These are phyloP conservation scores for Sebastolobus altivelis DNA, from an alignment of 2,797 vertebrate genomes.

Conservation along the genomic window DNA sequence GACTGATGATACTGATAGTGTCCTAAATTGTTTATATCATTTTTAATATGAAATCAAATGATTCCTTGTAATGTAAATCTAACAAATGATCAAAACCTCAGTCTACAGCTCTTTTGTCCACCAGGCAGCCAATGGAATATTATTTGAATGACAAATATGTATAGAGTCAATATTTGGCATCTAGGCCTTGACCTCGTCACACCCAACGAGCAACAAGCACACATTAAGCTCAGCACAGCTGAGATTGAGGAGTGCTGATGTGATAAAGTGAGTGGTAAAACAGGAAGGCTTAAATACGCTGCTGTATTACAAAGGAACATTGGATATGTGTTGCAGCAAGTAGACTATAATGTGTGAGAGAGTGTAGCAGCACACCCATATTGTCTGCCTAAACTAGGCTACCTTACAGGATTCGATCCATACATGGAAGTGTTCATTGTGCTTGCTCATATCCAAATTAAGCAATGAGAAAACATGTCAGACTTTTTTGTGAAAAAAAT, in stretches of 20 bases:
- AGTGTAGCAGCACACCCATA: background rate
- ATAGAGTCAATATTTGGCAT: background rate
- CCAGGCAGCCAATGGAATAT: background rate
- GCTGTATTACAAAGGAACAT: background rate
- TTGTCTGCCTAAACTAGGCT: background rate
- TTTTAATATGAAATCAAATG: background rate
- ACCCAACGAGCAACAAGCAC: background rate
- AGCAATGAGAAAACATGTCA: background rate
- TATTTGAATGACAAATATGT: background rate
- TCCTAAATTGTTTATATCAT: background rate
- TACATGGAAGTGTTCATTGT: background rate
- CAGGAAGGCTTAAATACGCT: background rate
- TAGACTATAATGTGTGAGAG: background rate
- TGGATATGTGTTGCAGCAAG: background rate
- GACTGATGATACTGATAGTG: background rate
- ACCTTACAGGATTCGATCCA: background rate
- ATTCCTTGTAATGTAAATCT: background rate
- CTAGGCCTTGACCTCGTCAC: background rate
- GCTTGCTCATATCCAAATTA: background rate
- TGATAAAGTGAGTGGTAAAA: background rate
- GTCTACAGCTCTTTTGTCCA: background rate
- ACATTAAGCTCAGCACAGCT: background rate
- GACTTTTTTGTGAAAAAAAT: background rate
- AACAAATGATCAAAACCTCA: background rate
- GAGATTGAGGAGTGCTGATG: too few species aligned